These are phyloP conservation scores for Athripsodes cinereus DNA, from an alignment of 2,888 invertebrate species.

Conservation along the genomic window DNA sequence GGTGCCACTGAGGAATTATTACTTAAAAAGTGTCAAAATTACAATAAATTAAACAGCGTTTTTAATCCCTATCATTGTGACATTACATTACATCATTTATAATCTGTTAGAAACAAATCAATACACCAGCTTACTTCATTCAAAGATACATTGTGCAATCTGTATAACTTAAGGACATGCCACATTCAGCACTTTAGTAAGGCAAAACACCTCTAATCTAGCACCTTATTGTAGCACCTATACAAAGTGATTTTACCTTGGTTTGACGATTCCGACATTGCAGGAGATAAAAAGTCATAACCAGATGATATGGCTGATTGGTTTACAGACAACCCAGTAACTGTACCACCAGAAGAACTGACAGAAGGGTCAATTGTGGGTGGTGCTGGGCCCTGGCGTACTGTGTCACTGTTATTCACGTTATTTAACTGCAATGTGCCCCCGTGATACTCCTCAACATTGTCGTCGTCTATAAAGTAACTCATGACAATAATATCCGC, in stretches of 20 bases:
- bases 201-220: too few species aligned
- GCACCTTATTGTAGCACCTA: too few species aligned
- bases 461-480: conserved; percentile 50
- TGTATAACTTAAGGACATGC: too few species aligned
- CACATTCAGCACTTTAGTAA: too few species aligned
- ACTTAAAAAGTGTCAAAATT: too few species aligned
- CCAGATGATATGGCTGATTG: conserved; percentile 30
- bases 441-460: conserved; percentile 48
- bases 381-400: background rate
- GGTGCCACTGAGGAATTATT: too few species aligned
- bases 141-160: too few species aligned
- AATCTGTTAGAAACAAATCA: too few species aligned
- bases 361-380: background rate
- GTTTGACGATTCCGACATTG: background rate
- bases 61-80: too few species aligned
- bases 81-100: too few species aligned
- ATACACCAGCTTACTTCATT: too few species aligned
- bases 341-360: background rate
- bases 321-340: background rate
- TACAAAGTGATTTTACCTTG: background rate
- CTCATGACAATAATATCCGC: conserved; percentile 31
- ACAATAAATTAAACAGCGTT: too few species aligned
- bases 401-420: background rate
- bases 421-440: conserved; percentile 38
- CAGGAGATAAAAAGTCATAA: conserved; percentile 34